Evolutionary conservation across 2,113 vertebrate genomes (phyloP).

Genomic region (Mesembrinibis cayennensis): DNA sequence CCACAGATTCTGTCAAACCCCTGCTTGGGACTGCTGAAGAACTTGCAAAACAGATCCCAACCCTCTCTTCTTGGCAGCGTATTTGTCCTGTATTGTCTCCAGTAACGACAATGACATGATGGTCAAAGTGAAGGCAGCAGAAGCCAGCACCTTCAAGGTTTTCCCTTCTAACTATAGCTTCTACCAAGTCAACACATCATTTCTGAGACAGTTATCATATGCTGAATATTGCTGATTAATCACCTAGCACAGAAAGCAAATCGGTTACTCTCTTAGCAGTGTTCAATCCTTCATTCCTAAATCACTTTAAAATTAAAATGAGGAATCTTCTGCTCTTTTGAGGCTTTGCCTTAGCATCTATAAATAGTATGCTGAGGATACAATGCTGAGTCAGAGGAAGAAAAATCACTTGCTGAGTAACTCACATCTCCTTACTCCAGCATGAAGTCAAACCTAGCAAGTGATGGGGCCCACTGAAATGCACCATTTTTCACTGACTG

Average conservation of each 20-base stretch:
- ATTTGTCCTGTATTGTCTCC: neutral
- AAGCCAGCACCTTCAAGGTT: neutral
- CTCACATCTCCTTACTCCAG: neutral
- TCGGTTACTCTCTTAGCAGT: neutral
- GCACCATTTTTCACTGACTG: neutral
- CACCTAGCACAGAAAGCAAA: neutral
- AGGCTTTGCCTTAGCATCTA: neutral
- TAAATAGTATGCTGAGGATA: neutral
- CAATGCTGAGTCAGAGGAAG: neutral
- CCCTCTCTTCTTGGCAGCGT: neutral
- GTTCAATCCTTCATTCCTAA: neutral
- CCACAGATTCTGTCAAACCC: neutral
- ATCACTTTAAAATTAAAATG: neutral
- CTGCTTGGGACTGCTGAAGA: neutral
- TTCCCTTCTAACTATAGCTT: neutral
- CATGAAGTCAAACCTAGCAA: neutral
- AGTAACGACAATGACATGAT: rapidly evolving
- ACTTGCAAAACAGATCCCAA: neutral
- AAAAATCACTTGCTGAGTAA: neutral
- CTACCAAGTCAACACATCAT: neutral
- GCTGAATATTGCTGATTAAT: neutral
- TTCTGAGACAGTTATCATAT: neutral
- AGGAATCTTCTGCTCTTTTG: neutral
- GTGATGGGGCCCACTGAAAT: neutral
- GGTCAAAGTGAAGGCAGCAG: neutral